Evolutionary conservation across 2,113 vertebrate species (phyloP).

Genomic region (Pterocles orientalis): DNA sequence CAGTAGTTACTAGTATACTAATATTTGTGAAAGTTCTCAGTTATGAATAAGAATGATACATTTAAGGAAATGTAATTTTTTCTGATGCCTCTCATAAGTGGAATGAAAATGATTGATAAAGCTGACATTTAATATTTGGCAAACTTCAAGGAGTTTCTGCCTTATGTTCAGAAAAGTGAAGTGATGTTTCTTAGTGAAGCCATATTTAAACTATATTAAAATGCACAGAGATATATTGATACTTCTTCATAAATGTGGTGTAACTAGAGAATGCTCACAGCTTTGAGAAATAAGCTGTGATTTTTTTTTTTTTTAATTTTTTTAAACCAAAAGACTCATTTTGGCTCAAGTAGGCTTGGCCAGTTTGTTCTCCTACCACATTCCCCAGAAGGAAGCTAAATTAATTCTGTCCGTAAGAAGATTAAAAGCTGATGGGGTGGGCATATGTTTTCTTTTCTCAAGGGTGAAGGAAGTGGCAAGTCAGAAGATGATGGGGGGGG

Average conservation of each 20-base stretch:
- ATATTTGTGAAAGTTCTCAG: not conserved
- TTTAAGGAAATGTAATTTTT: not conserved
- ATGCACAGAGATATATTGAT: not conserved
- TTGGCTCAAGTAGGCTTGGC: not conserved
- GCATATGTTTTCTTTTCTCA: conserved; percentile 48
- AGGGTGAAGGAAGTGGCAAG: not conserved
- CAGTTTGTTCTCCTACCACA: not conserved
- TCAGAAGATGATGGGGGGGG: not conserved
- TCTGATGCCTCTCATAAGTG: not conserved
- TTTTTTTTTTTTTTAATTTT: not conserved
- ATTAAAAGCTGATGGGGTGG: conserved; percentile 32
- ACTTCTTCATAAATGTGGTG: not conserved
- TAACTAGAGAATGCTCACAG: not conserved
- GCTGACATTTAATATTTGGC: conserved; percentile 27
- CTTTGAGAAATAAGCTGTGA: not conserved
- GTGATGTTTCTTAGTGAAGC: not conserved
- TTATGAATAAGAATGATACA: not conserved
- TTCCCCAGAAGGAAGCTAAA: conserved; percentile 22
- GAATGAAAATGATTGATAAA: conserved; percentile 17
- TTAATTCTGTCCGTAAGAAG: conserved; percentile 13
- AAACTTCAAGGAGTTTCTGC: not conserved
- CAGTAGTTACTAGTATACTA: not conserved
- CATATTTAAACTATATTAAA: not conserved
- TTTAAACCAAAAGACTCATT: not conserved
- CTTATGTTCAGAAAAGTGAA: not conserved